Base-by-base conservation (phyloP, 1,140 invertebrate genomes). In the Venturia canescens region DNA sequence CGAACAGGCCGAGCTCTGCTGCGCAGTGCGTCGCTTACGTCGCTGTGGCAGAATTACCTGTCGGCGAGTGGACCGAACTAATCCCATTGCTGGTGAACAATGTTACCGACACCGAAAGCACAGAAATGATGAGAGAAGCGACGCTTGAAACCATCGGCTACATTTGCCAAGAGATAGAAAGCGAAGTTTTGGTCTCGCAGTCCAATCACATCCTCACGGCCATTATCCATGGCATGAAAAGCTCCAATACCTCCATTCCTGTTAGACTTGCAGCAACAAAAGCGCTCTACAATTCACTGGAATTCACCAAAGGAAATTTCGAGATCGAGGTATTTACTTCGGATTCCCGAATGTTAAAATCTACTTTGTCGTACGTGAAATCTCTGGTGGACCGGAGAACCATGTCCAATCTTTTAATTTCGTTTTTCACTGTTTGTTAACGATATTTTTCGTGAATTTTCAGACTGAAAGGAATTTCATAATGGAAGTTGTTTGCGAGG, bases 1-100 rank as follows among this genome's bases (percentile, higher is more conserved):
- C 96, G 79, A 96, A 95, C 79, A 93, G 98, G 80, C 97, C 98
- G 1, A 99, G 98, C 87, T 98, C 98, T 80, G 98, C 99, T 18
- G 98, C 99, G 3, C 99, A 99, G 90, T 99, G 99, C 93, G 98
- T 99, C 34, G 98, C 99, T 13, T 98, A 99, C 90, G 98, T 99
- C 80, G 99, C 98, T 13, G 98, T 99, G 60, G 96, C 98, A 26
- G 99, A 99, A 93, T 92, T 99, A 70, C 97, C 98, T 3, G 94
- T 96, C 63, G 94, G 94, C 57, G 94, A 96, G 86, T 97, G 96
- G 96, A 95, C 94, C 82, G 96, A 98, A 82, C 92, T 99, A 0
- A 98, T 99, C 80, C 92, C 94, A 21, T 93, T 95, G 9, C 93
- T 99, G 77, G 97, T 98, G 21, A 94, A 94, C 86, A 99, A 99